These are phyloP conservation scores for Arothron firmamentum DNA, from an alignment of 2,113 vertebrate genomes.

Conservation along the genomic window DNA sequence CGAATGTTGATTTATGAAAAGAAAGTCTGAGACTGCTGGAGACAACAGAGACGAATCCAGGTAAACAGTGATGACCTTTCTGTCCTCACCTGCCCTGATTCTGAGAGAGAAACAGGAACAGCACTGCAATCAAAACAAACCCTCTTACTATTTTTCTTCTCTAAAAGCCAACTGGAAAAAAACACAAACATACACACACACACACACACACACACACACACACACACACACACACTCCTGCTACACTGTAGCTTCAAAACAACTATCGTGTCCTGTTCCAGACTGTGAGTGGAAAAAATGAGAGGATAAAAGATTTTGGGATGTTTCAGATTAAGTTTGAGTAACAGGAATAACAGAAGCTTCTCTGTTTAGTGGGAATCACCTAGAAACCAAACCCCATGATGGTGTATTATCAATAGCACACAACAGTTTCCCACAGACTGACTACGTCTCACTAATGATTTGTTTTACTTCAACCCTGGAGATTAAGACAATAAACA, in stretches of 20 bases:
- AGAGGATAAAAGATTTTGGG: conserved; percentile 30
- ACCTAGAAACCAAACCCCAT: conserved; percentile 40
- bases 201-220: too few relatives aligned
- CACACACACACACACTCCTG: too few relatives aligned
- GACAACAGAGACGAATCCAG: too few relatives aligned
- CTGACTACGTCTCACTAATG: not conserved
- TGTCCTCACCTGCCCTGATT: not conserved
- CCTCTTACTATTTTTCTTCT: too few relatives aligned
- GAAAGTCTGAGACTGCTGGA: not conserved
- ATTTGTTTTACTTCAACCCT: not conserved
- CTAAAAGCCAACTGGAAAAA: too few relatives aligned
- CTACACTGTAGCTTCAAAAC: conserved; percentile 10
- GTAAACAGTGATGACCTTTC: too few relatives aligned
- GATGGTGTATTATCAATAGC: conserved; percentile 60
- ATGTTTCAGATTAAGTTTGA: conserved; percentile 63
- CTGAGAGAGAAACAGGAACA: not conserved
- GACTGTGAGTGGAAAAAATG: conserved; percentile 29
- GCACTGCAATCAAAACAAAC: not conserved
- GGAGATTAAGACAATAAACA: too few relatives aligned
- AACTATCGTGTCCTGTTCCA: conserved; percentile 9
- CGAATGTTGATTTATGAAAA: not conserved
- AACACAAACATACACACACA: too few relatives aligned
- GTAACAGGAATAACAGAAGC: conserved; percentile 55
- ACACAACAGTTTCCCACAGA: conserved; percentile 16
- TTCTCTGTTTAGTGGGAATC: conserved; percentile 47